Conservation (phyloP, 1,140 invertebrate species). For the Cotesia chilonis region DNA sequence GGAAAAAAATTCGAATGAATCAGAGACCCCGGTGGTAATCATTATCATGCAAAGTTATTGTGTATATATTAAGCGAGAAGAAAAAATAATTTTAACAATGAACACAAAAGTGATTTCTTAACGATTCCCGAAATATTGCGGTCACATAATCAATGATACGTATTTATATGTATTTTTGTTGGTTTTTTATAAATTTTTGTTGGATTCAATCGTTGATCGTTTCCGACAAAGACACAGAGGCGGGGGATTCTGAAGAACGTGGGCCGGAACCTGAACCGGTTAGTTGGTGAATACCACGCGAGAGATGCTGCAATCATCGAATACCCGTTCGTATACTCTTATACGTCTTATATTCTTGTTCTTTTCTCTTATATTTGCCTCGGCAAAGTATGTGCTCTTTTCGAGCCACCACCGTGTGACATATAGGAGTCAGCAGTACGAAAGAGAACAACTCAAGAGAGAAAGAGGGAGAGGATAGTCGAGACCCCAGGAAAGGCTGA, state of each 20-base stretch:
- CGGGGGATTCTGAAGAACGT: conserved; percentile 23
- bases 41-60: not conserved
- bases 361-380: not conserved
- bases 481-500: not conserved
- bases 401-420: conserved; percentile 19
- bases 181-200: not conserved
- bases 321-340: conserved; percentile 7
- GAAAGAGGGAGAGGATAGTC: conserved; percentile 11
- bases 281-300: conserved; percentile 13
- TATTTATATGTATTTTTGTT: not conserved
- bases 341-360: not conserved
- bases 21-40: too few species aligned
- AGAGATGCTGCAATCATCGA: conserved; percentile 27
- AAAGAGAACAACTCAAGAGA: not conserved
- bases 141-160: conserved; percentile 20
- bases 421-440: not conserved
- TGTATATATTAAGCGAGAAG: not conserved
- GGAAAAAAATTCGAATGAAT: too few species aligned
- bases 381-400: conserved; percentile 28
- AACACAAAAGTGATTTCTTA: not conserved
- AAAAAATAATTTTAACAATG: not conserved
- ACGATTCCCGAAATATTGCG: conserved; percentile 19
- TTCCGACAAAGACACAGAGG: conserved; percentile 29
- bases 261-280: conserved; percentile 30
- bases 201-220: conserved; percentile 26